Evolutionary conservation across 2,888 invertebrate species (phyloP).

Genomic region (Thereva nobilitata): DNA sequence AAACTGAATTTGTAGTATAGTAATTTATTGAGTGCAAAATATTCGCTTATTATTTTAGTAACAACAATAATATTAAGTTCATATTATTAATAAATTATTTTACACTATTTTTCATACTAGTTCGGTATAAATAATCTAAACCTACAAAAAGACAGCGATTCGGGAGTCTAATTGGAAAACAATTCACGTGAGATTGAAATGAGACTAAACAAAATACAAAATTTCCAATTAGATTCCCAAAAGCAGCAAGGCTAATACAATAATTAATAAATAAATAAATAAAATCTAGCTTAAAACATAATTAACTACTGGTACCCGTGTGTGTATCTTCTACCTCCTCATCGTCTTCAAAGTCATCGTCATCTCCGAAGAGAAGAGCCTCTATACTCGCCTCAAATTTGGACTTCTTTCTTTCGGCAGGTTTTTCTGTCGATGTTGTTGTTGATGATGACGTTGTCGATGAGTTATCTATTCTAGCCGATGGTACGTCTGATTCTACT

Average conservation of each 20-base stretch:
- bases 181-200: not conserved
- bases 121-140: constrained; percentile 14
- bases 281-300: constrained; percentile 15
- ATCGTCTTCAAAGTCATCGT: constrained; percentile 46
- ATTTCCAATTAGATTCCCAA: constrained; percentile 33
- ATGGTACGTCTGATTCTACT: constrained; percentile 40
- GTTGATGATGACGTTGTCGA: constrained; percentile 23
- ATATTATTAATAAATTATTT: not conserved
- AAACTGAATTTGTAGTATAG: no score
- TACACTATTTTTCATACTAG: not conserved
- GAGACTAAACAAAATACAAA: not conserved
- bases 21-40: no score
- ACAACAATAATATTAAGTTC: no score
- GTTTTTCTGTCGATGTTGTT: constrained; percentile 39
- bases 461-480: not conserved
- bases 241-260: constrained; percentile 16
- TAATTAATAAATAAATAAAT: constrained; percentile 28
- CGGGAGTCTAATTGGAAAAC: constrained; percentile 29
- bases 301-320: constrained; percentile 27
- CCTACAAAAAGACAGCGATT: constrained; percentile 26
- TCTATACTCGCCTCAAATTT: constrained; percentile 55
- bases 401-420: constrained; percentile 50
- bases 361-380: constrained; percentile 56
- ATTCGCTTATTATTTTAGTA: no score
- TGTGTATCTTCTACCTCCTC: constrained; percentile 12